Conservation (phyloP, 2,888 invertebrate species). For the Malthinus flaveolus region DNA sequence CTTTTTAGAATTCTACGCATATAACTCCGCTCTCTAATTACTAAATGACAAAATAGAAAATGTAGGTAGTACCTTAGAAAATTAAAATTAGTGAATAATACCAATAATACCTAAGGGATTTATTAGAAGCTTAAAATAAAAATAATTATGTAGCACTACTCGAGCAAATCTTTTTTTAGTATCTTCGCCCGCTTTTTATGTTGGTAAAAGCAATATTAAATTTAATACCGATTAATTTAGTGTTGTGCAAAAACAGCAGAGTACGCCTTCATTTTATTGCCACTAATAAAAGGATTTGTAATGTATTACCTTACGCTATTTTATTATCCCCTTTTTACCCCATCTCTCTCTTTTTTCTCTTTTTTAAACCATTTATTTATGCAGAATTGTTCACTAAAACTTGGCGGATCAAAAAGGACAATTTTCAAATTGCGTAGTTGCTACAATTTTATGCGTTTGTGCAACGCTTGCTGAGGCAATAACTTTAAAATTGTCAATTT, state of each 20-base stretch:
- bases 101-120: no score
- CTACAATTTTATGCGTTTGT: no score
- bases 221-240: slow-evolving; percentile 28
- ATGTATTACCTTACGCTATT: slow-evolving; percentile 21
- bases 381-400: slow-evolving; percentile 15
- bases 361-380: slow-evolving; percentile 20
- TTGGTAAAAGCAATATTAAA: slow-evolving; percentile 21
- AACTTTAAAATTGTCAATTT: no score
- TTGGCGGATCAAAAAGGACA: slow-evolving; percentile 10
- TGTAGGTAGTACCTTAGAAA: no score
- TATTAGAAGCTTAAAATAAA: slow-evolving; percentile 5
- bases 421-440: no score
- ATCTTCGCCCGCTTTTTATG: slow-evolving; percentile 19
- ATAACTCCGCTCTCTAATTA: no score
- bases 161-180: slow-evolving; percentile 20
- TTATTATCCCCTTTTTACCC: slow-evolving; percentile 12
- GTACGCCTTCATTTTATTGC: slow-evolving; percentile 23
- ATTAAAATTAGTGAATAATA: not conserved
- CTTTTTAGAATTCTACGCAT: no score
- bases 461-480: no score
- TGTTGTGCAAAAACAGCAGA: slow-evolving; percentile 26
- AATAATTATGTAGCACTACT: slow-evolving; percentile 26
- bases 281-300: slow-evolving; percentile 26
- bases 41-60: no score
- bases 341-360: slow-evolving; percentile 13